Conservation (phyloP, 2,888 invertebrate species). For the Heliconius ismenius region DNA sequence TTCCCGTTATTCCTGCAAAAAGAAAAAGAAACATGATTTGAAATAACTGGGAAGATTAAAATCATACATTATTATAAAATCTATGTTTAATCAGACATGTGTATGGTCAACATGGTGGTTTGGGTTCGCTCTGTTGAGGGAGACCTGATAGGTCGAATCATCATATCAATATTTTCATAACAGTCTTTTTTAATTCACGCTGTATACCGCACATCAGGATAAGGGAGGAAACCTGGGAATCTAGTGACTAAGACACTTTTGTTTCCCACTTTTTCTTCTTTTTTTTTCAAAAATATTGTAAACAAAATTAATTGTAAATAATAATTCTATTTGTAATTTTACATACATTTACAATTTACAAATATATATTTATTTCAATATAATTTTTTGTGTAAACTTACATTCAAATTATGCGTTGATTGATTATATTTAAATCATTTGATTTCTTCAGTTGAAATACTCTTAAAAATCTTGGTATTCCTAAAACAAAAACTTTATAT, state of each 20-base stretch:
- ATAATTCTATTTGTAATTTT: too few relatives aligned
- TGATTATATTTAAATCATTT: not conserved
- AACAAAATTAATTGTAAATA: too few relatives aligned
- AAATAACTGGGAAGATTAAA: not conserved
- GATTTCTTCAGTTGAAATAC: not conserved
- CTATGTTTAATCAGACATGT: not conserved
- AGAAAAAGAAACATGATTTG: not conserved
- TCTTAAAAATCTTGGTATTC: not conserved
- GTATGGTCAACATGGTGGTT: slow-evolving; percentile 59
- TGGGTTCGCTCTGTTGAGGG: slow-evolving; percentile 79
- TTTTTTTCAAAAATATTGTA: too few relatives aligned
- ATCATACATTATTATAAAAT: not conserved
- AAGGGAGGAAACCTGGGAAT: too few relatives aligned
- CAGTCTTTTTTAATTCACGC: too few relatives aligned
- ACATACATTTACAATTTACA: too few relatives aligned
- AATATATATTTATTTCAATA: not conserved
- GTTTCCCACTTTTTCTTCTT: too few relatives aligned
- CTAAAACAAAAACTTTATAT: not conserved
- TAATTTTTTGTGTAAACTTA: not conserved
- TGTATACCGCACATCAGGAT: too few relatives aligned
- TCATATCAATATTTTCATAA: slow-evolving; percentile 53
- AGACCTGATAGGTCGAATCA: slow-evolving; percentile 75
- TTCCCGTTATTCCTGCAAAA: not conserved
- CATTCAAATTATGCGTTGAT: not conserved
- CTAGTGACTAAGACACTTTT: too few relatives aligned